These are phyloP conservation scores for Hypotaenidia okinawae DNA, from an alignment of 2,797 vertebrate species.

Conservation along the genomic window DNA sequence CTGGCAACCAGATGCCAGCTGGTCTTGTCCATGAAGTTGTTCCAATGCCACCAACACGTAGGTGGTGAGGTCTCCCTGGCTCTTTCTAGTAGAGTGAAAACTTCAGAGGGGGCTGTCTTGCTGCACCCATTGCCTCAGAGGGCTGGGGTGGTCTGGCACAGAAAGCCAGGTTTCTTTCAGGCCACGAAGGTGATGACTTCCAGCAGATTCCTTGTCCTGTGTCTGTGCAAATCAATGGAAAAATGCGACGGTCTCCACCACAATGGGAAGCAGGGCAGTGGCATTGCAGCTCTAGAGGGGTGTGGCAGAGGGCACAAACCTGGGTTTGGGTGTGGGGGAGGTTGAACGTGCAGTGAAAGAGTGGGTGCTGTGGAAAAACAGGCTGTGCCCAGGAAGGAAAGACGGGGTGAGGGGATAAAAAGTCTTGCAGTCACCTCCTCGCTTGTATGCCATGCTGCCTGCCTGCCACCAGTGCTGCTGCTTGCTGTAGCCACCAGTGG, in stretches of 20 bases:
- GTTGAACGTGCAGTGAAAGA: not conserved
- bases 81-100: not conserved
- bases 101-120: not conserved
- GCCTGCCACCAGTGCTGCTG: not conserved
- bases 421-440: not conserved
- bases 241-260: not conserved
- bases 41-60: rapidly evolving
- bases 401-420: not conserved
- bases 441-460: not conserved
- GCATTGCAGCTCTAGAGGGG: rapidly evolving
- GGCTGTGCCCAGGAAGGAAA: not conserved
- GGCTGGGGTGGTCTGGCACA: rapidly evolving
- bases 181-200: not conserved
- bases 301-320: not conserved
- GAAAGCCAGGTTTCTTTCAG: not conserved
- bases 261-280: not conserved
- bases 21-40: not conserved
- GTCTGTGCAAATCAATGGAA: not conserved
- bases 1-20: not conserved
- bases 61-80: not conserved
- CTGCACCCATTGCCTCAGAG: not conserved
- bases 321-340: not conserved
- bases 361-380: not conserved
- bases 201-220: not conserved
- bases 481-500: not conserved